A percentile compares a stretch with the other conserved stretches of the same genome.
Conservation (phyloP, 1,140 invertebrate genomes). For the Meloidogyne hapla region DNA sequence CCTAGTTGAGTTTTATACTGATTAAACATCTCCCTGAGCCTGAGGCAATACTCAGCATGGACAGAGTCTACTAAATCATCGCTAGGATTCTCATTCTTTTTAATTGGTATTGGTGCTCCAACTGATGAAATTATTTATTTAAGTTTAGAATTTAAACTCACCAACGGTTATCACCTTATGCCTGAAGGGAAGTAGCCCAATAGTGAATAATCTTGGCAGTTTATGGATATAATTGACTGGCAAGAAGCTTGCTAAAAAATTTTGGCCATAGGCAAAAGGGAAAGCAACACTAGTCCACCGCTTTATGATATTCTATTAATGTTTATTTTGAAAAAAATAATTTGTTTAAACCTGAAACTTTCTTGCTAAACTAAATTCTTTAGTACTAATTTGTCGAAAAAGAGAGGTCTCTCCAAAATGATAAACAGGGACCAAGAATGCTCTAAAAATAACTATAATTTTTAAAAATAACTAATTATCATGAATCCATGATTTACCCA, state of each 20-base stretch:
- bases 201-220: slow-evolving; percentile 7
- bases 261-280: slow-evolving; percentile 20
- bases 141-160: neutral
- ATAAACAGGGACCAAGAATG: slow-evolving; percentile 65
- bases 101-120: slow-evolving; percentile 16
- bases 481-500: slow-evolving; percentile 7
- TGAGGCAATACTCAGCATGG: slow-evolving; percentile 22
- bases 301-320: slow-evolving; percentile 10
- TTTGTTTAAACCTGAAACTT: neutral
- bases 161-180: slow-evolving; percentile 10
- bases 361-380: slow-evolving; percentile 14
- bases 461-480: slow-evolving; percentile 72
- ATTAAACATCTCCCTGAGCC: slow-evolving; percentile 20
- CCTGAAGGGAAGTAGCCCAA: slow-evolving; percentile 14
- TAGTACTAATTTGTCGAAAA: slow-evolving; percentile 58
- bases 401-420: slow-evolving; percentile 66
- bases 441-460: slow-evolving; percentile 69
- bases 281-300: slow-evolving; percentile 8
- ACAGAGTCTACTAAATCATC: neutral
- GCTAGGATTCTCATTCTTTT: slow-evolving; percentile 13
- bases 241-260: slow-evolving; percentile 7
- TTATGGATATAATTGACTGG: slow-evolving; percentile 4
- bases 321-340: neutral
- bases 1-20: slow-evolving; percentile 2
- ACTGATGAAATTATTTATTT: slow-evolving; percentile 3